Conservation (phyloP, 2,888 invertebrate genomes). For the Anthoptus insignis region DNA sequence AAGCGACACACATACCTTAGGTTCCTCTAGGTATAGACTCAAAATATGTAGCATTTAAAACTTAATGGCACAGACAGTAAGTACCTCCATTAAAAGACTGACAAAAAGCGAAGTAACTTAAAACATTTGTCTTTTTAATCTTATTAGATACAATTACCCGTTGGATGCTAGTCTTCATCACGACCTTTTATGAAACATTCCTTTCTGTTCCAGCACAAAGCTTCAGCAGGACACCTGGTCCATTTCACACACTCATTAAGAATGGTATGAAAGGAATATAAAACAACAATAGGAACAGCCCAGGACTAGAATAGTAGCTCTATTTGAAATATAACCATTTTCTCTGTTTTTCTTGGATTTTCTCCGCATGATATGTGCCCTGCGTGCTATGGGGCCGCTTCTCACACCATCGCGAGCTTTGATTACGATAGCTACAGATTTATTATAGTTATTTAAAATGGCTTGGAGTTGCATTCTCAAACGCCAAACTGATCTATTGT, state of each 20-base stretch:
- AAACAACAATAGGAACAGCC: conserved; percentile 48
- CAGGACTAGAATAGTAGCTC: conserved; percentile 44
- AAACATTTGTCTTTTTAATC: conserved; percentile 13
- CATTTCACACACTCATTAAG: conserved; percentile 51
- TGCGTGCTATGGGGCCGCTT: conserved; percentile 37
- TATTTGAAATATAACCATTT: conserved; percentile 52
- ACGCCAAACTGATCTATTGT: too few relatives aligned
- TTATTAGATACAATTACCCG: conserved; percentile 20
- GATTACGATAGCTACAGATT: too few relatives aligned
- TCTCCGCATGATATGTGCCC: conserved; percentile 40
- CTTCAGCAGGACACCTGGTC: conserved; percentile 45
- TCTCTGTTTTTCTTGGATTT: conserved; percentile 52
- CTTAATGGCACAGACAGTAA: too few relatives aligned
- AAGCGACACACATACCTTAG: too few relatives aligned
- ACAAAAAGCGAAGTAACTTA: too few relatives aligned
- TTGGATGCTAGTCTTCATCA: conserved; percentile 7
- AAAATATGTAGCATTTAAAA: too few relatives aligned
- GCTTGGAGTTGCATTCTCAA: too few relatives aligned
- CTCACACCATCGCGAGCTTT: conserved; percentile 37
- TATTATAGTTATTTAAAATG: too few relatives aligned
- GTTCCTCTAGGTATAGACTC: too few relatives aligned
- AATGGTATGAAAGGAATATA: conserved; percentile 45
- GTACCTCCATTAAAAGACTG: too few relatives aligned
- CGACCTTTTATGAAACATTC: conserved; percentile 23
- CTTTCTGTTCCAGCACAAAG: conserved; percentile 32